Base-by-base conservation (phyloP, 2,888 invertebrate genomes). In the Erebia palarica region DNA sequence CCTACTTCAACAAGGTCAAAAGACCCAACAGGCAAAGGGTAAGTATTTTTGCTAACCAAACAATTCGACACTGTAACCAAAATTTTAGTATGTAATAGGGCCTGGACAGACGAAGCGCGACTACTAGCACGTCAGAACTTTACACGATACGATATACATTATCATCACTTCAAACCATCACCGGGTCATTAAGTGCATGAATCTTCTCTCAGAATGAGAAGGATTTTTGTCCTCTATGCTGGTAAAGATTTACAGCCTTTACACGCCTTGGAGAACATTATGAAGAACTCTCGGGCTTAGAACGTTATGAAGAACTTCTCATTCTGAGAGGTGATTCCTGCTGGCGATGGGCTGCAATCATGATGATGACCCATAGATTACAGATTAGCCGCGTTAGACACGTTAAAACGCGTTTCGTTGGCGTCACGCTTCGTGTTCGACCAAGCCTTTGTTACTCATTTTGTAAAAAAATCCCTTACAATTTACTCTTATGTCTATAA, bases 1-100 rank as follows among this genome's bases (percentile, higher is more conserved):
- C 96, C 0, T 96, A 96, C 86, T 95, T 98, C 75, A 99, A 99
- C 91, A 97, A 98, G 91, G 96, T 99, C 83, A 96, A 97, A 86
- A 94, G 97, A 77, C 95, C 96, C 5, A 94, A 94, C 76, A 96
- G 96, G 81, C 97, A 96, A 87, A 94, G 96, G 95, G 97, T 97
- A 95, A 95, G 95, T 94, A 72, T 75, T 27, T 5, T 58, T 11
- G 42, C 14, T 1, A 8, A 27, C 21, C 58, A 8, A 5, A 58
- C 7, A 27, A 13, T 58, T 58, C 58, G 27, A 44, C 11, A 16
- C 16, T 59, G 7, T n/a, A 3, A 61, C 8, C 47, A 44, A 16
- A 3, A n/a, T n/a, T 16, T 16, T 16, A 16, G 11, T 53, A 53
- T n/a, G 53, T 53, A n/a, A 16, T 53, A 53, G 16, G 53, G 53